A percentile compares a stretch with the other conserved stretches of the same genome.
These are phyloP conservation scores for Campopleginae sp. DNA, from an alignment of 2,888 invertebrate genomes.

Conservation along the genomic window DNA sequence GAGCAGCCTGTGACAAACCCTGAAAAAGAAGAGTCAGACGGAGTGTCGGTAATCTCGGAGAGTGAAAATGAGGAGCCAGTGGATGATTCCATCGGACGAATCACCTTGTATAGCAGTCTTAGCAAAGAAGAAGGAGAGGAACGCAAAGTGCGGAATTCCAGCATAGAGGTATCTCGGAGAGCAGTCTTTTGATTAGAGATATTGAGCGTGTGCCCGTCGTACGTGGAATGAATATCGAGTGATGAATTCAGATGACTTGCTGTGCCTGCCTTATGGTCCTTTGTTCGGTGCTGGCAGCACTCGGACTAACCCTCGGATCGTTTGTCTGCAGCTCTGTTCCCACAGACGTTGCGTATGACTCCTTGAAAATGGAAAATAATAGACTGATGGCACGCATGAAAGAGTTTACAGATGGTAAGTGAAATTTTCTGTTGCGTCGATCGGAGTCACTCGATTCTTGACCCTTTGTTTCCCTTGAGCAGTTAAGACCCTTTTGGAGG, in stretches of 20 bases:
- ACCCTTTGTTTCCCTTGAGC: neutral
- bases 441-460: neutral
- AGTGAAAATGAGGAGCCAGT: conserved; percentile 49
- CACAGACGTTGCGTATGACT: conserved; percentile 19
- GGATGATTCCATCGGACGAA: neutral
- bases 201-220: neutral
- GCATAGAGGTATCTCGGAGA: conserved; percentile 49
- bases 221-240: neutral
- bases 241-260: conserved; percentile 9
- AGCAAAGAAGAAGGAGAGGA: neutral
- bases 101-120: conserved; percentile 16
- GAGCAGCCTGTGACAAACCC: neutral
- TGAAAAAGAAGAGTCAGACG: conserved; percentile 66
- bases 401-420: conserved; percentile 41
- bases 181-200: conserved; percentile 12
- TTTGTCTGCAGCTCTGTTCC: neutral
- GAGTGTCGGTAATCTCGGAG: conserved; percentile 67
- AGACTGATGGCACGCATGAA: conserved; percentile 31
- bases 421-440: neutral
- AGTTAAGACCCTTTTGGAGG: conserved; percentile 4
- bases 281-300: conserved; percentile 48
- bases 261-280: conserved; percentile 45
- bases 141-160: neutral
- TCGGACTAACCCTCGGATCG: conserved; percentile 38
- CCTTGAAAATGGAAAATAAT: conserved; percentile 38